Percentiles rank a stretch among this genome's conserved stretches.
Conservation (phyloP, 2,888 invertebrate genomes). For the Dendrolimus pini region DNA sequence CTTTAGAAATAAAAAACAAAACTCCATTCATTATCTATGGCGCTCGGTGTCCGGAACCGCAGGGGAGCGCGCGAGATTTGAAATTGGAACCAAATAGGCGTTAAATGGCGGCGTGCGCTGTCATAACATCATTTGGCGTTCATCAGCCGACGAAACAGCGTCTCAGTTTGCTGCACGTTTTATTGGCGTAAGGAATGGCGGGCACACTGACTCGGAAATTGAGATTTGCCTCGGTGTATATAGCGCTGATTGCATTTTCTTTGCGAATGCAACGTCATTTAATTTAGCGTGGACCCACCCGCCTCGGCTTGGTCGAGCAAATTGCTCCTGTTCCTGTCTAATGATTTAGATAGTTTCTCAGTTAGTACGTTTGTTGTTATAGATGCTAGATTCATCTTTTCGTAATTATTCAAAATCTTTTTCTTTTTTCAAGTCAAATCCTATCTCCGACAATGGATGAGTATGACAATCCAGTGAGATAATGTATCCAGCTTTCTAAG, state of each 20-base stretch:
- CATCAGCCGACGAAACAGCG: slow-evolving; percentile 74
- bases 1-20: slow-evolving; percentile 42
- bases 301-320: slow-evolving; percentile 45
- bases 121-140: slow-evolving; percentile 75
- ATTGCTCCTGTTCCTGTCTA: slow-evolving; percentile 43
- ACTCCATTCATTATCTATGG: slow-evolving; percentile 62
- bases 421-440: too few species aligned
- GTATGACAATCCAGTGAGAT: too few species aligned
- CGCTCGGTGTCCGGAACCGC: slow-evolving; percentile 66
- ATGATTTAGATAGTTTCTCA: slow-evolving; percentile 8
- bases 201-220: slow-evolving; percentile 70
- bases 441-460: too few species aligned
- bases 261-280: slow-evolving; percentile 67
- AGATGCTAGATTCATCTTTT: too few species aligned
- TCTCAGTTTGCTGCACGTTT: slow-evolving; percentile 72
- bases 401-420: too few species aligned
- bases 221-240: slow-evolving; percentile 69
- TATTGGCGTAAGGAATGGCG: slow-evolving; percentile 76
- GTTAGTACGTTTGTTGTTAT: not conserved
- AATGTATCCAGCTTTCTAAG: too few species aligned
- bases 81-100: slow-evolving; percentile 81
- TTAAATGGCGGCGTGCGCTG: slow-evolving; percentile 79
- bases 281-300: slow-evolving; percentile 55
- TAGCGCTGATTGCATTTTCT: slow-evolving; percentile 73
- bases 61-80: slow-evolving; percentile 74